phyloP scores from a whole-genome alignment of 2,797 vertebrate genomes.

The Coregonus ussuriensis region DNA sequence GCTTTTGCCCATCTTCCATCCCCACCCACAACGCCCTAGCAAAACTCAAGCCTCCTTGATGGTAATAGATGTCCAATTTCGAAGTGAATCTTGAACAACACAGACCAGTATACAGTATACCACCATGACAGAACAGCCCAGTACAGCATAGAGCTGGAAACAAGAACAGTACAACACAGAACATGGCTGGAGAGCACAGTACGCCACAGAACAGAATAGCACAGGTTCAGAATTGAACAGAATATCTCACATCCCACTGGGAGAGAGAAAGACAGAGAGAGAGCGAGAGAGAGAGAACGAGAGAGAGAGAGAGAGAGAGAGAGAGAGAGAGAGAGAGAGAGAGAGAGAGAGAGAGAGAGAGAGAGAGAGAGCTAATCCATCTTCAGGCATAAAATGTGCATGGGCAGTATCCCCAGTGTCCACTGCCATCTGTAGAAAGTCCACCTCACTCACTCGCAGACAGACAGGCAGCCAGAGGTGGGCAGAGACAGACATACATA shows the following conservation, averaged over 20 bases:
- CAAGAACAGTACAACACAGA: neutral
- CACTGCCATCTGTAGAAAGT: slow-evolving; percentile 31
- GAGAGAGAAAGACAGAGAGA: neutral
- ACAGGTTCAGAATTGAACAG: neutral
- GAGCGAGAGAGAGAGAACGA: neutral
- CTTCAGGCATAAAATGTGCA: slow-evolving; percentile 27
- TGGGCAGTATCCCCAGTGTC: slow-evolving; percentile 30
- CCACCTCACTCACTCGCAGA: slow-evolving; percentile 28
- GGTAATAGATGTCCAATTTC: no score
- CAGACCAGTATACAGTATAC: neutral
- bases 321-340: neutral
- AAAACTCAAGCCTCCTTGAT: no score
- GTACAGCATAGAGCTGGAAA: neutral
- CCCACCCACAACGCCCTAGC: no score
- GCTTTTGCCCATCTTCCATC: no score
- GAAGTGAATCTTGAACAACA: neutral
- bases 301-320: neutral
- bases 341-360: slow-evolving; percentile 2
- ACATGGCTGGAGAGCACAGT: neutral
- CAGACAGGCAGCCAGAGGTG: neutral
- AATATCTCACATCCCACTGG: neutral
- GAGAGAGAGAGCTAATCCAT: slow-evolving; percentile 22
- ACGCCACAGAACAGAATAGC: neutral
- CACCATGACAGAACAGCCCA: neutral
- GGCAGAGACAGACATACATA: neutral